phyloP scores from a whole-genome alignment of 2,797 vertebrate species.

The Semotilus atromaculatus region DNA sequence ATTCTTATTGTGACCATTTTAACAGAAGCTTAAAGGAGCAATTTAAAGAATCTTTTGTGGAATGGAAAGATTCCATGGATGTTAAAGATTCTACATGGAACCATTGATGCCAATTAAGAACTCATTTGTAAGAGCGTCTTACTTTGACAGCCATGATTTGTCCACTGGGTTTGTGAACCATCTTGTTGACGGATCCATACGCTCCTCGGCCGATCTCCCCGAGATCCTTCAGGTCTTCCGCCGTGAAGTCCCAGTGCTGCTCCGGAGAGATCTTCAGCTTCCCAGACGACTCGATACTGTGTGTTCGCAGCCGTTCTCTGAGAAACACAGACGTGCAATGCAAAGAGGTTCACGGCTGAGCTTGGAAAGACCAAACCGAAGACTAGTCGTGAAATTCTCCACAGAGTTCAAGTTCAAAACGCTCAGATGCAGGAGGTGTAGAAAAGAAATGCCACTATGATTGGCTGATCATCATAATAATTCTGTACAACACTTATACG shows the following conservation, averaged over 20 bases:
- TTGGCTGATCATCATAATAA: neutral
- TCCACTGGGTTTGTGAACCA: constrained; percentile 97
- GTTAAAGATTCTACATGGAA: neutral
- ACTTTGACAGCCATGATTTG: constrained; percentile 99
- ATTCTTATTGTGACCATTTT: too few relatives aligned
- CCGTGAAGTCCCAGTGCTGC: constrained; percentile 98
- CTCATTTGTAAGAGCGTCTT: neutral
- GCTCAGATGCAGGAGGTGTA: neutral
- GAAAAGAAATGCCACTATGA: neutral
- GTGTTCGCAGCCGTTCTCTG: constrained; percentile 97
- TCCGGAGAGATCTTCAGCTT: constrained; percentile 98
- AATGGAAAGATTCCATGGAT: too few relatives aligned
- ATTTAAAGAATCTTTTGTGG: too few relatives aligned
- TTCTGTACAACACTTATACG: neutral
- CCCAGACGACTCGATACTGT: constrained; percentile 98
- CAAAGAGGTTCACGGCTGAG: neutral
- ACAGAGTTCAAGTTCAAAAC: neutral
- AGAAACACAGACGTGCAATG: constrained; percentile 26
- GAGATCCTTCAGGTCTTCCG: constrained; percentile 97
- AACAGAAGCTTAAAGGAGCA: too few relatives aligned
- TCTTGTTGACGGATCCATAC: constrained; percentile 99
- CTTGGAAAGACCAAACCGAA: neutral
- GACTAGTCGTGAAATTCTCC: too few relatives aligned
- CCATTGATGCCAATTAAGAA: neutral
- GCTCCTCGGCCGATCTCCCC: constrained; percentile 98